phyloP scores from a whole-genome alignment of 2,113 vertebrate species.

The Nothocercus nigrocapillus region DNA sequence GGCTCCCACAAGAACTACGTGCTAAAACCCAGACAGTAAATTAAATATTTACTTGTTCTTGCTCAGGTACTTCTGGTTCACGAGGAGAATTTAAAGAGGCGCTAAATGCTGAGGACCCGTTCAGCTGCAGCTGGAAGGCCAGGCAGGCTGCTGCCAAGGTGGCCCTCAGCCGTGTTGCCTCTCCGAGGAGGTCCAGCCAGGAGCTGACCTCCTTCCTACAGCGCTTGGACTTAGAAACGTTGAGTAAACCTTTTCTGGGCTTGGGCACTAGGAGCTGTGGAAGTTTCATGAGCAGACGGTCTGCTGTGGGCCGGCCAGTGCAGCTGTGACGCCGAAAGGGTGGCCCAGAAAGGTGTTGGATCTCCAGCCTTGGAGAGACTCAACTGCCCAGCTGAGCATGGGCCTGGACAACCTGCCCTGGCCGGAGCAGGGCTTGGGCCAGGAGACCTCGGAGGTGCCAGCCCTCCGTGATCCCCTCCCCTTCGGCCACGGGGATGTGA shows the following conservation, averaged over 20 bases:
- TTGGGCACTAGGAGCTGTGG: neutral
- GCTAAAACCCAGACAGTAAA: conserved; percentile 25
- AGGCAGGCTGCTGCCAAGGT: neutral
- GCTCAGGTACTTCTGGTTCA: neutral
- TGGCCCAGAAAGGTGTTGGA: neutral
- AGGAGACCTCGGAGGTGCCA: neutral
- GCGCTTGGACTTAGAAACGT: neutral
- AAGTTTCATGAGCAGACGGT: neutral
- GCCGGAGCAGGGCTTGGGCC: no score
- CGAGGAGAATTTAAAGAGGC: conserved; percentile 30
- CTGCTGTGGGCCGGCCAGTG: neutral
- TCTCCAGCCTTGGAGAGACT: neutral
- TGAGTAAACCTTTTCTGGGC: neutral
- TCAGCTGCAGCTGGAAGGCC: neutral
- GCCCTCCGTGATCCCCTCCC: no score
- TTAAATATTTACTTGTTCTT: conserved; percentile 65
- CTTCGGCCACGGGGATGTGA: neutral
- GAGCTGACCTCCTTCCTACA: rapidly evolving
- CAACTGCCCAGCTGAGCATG: neutral
- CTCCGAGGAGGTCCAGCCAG: neutral
- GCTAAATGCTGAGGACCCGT: neutral
- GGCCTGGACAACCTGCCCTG: neutral
- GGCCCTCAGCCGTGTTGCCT: neutral
- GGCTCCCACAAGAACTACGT: conserved; percentile 1
- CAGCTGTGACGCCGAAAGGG: neutral